Percentiles rank a stretch among this genome's conserved stretches.
Conservation (phyloP, 1,140 invertebrate genomes). For the Manduca sexta region DNA sequence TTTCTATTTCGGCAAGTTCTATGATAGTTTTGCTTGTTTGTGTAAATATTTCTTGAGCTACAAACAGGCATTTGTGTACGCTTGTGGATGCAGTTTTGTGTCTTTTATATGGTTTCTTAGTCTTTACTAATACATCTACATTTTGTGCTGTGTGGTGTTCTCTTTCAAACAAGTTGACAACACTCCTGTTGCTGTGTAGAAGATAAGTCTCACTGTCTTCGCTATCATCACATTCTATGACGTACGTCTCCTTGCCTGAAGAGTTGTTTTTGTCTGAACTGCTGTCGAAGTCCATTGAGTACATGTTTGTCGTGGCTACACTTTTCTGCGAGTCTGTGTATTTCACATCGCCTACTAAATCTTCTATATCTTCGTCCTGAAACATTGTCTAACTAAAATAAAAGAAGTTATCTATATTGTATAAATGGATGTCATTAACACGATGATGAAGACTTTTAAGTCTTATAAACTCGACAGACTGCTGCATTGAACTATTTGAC, state of each 20-base stretch:
- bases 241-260: conserved; percentile 56
- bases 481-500: too few species aligned
- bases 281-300: conserved; percentile 57
- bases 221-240: conserved; percentile 49
- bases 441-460: too few species aligned
- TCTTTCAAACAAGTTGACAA: conserved; percentile 23
- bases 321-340: conserved; percentile 58
- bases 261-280: conserved; percentile 50
- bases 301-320: conserved; percentile 46
- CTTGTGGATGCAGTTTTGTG: conserved; percentile 19
- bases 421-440: too few species aligned
- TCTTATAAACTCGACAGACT: too few species aligned
- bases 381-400: conserved; percentile 8
- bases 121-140: conserved; percentile 9
- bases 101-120: conserved; percentile 13
- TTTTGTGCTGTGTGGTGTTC: conserved; percentile 3
- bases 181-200: conserved; percentile 19
- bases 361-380: conserved; percentile 53
- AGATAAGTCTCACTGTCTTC: conserved; percentile 41
- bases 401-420: too few species aligned
- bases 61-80: conserved; percentile 19
- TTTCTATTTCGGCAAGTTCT: conserved; percentile 39
- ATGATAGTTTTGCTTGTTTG: conserved; percentile 67
- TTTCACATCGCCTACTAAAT: conserved; percentile 46
- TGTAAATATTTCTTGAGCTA: conserved; percentile 51